Base-by-base conservation (phyloP, 37 sponge, comb jelly and placozoan species). In the Tethya wilhelma region DNA sequence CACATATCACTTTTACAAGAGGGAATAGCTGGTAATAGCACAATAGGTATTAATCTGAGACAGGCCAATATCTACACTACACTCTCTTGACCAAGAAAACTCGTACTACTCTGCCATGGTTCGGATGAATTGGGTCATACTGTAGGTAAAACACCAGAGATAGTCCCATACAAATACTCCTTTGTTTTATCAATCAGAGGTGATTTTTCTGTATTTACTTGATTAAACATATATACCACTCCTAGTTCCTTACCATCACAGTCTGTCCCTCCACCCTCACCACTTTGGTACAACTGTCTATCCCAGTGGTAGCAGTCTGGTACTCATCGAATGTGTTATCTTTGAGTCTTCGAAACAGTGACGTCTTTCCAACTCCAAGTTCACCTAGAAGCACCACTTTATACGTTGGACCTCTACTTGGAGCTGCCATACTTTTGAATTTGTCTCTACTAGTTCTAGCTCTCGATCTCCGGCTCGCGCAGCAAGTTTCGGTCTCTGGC, bases 291-390 rank as follows among this genome's bases (percentile, higher is more conserved):
- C 96, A 95, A 77, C 86, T 85, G 81, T 95, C 96, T 11, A 95
- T 95, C 17, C 93, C 93, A 2, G 92, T 81, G 20, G 96, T 95
- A 23, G 96, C 86, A 0, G 96, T 88, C 75, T 89, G 89, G 55
- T 79, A 80, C 69, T 95, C 92, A 57, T 95, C 92, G 56, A 95
- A 95, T 17, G 80, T 82, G 69, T 95, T 87, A 84, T 95, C 96
- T 69, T 91, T 90, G 30, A 95, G 77, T 33, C 96, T 67, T 12
- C 89, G 53, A 71, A 95, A 95, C 33, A 95, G 75, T 22, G 92
- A 91, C 17, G 92, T 95, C 83, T 95, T 95, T 0, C 96, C 96
- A 3, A 95, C 96, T 0, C 89, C 96, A 62, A 95, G 78, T 59
- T 95, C 96, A 0, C 96, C 96, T 31, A 95, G 84, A 0, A 95